A percentile compares a stretch with the other conserved stretches of the same genome.
Evolutionary conservation across 2,797 vertebrate species (phyloP).

Genomic region (Microtus agrestis): DNA sequence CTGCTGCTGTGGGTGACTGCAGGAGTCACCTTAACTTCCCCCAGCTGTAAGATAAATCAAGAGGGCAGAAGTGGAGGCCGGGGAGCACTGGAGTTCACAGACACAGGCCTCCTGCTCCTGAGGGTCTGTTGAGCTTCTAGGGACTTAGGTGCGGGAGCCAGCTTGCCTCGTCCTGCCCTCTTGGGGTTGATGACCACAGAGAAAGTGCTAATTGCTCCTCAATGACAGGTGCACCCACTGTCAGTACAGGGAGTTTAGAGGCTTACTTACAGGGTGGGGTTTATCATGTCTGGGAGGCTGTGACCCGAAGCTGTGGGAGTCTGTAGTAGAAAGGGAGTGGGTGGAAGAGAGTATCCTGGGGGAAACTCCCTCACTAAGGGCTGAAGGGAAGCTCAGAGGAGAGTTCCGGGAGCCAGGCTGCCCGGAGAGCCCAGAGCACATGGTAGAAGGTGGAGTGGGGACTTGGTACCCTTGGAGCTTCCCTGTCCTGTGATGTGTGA

Average conservation of each 20-base stretch:
- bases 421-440: background rate
- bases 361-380: background rate
- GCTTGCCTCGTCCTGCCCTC: background rate
- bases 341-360: background rate
- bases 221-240: background rate
- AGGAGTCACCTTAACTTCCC: background rate
- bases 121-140: background rate
- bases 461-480: background rate
- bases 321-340: background rate
- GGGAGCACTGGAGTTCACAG: background rate
- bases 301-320: background rate
- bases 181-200: background rate
- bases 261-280: background rate
- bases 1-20: background rate
- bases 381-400: background rate
- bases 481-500: background rate
- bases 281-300: background rate
- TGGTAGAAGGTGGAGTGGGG: background rate
- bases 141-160: background rate
- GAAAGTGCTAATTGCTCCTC: background rate
- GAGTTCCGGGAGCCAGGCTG: background rate
- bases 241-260: background rate
- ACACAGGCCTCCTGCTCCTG: rapidly evolving
- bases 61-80: background rate
- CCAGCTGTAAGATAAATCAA: background rate